Base-by-base conservation (phyloP, 92 coral and sea anemone genomes). In the Bergia sp. region DNA sequence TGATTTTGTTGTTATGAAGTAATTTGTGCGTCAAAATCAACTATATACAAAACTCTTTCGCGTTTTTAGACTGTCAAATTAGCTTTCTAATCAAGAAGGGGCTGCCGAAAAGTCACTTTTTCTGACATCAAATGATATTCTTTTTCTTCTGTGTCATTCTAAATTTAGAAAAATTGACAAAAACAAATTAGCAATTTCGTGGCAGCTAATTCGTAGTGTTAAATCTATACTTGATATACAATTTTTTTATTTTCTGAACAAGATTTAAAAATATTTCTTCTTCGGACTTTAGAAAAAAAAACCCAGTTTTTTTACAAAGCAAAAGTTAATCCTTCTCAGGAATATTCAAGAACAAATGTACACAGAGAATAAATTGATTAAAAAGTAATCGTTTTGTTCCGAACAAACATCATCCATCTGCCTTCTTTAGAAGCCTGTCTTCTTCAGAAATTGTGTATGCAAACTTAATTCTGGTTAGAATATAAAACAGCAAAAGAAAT, bases 401-500 rank as follows among this genome's bases (percentile, higher is more conserved):
- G 78, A 84, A 45, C 65, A 84, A 84, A 84, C 65, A 84, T 36
- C 45, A 45, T 79, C 89, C 96, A 95, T 92, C 95, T 93, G 96
- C 79, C 95, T 89, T 73, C 72, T 86, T 82, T 43, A 85, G 98
- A 93, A 92, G 91, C 93, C 29, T 86, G 87, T 71, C 79, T 36
- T 76, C 91, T 81, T 86, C 84, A 64, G 49, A 76, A 77, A 76
- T 86, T 86, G 80, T 86, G 90, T 86, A 81, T 92, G 79, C 90
- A 90, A 89, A 89, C 85, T 89, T 87, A 82, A 69, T 75, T 89
- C 81, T 74, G 86, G 86, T 88, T 73, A 80, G 81, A 86, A 92
- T 82, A 86, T 81, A 86, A 86, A 86, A 86, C 72, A 88, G 73
- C 89, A 58, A 74, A 44, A 69, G 73, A 82, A 65, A 89, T 87